Evolutionary conservation across 1,140 invertebrate species (phyloP).

Genomic region (Catajapyx aquilonaris): DNA sequence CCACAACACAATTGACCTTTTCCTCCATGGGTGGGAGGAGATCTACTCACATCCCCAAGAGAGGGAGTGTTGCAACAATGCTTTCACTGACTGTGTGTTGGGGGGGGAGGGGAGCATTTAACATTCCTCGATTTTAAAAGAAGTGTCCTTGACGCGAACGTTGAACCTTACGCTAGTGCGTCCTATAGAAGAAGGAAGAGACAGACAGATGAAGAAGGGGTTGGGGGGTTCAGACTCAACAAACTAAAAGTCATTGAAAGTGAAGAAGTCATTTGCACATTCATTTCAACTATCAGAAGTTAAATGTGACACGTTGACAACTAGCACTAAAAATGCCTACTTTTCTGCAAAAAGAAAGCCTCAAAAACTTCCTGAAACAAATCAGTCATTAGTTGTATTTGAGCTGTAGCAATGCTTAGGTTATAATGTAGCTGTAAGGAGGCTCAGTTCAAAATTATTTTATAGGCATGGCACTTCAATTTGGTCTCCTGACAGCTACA

Average conservation of each 20-base stretch:
- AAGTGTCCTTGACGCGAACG: constrained; percentile 7
- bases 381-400: not conserved
- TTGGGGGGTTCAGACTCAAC: constrained; percentile 6
- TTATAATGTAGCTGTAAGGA: no score
- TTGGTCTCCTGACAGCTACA: no score
- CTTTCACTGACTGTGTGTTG: constrained; percentile 1
- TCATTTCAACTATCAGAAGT: not conserved
- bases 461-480: no score
- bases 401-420: no score
- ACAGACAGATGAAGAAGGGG: constrained; percentile 1
- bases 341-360: constrained; percentile 1
- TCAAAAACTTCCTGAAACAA: no score
- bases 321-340: constrained; percentile 3
- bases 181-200: constrained; percentile 1
- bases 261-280: constrained; percentile 3
- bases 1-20: constrained; percentile 1
- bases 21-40: not conserved
- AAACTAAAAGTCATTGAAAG: constrained; percentile 5
- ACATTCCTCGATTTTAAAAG: constrained; percentile 9
- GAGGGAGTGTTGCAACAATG: constrained; percentile 2
- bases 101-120: no score
- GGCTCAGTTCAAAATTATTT: no score
- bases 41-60: not conserved
- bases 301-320: not conserved
- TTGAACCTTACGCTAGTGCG: constrained; percentile 11